phyloP scores from a whole-genome alignment of 1,140 invertebrate species.

The Leptonema lineaticorne region DNA sequence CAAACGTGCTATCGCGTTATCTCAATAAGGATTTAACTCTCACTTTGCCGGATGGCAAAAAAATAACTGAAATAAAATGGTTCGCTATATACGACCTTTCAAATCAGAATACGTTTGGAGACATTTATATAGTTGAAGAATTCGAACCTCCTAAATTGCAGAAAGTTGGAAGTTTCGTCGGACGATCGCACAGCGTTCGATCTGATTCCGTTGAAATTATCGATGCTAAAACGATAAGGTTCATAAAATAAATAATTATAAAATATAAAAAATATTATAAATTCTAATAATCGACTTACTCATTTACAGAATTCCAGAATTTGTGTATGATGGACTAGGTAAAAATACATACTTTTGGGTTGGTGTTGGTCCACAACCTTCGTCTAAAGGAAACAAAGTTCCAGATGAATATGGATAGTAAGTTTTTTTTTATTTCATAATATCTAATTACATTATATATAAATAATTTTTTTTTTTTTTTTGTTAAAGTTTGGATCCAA shows the following conservation, averaged over 20 bases:
- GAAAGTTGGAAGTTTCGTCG: slow-evolving; percentile 68
- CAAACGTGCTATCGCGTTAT: slow-evolving; percentile 83
- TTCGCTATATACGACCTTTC: slow-evolving; percentile 85
- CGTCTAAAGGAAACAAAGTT: slow-evolving; percentile 75
- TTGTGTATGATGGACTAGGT: slow-evolving; percentile 76
- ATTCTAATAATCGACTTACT: neutral
- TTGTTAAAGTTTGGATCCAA: slow-evolving; percentile 65
- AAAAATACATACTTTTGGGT: slow-evolving; percentile 84
- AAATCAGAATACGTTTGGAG: slow-evolving; percentile 84
- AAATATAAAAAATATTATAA: neutral
- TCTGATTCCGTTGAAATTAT: slow-evolving; percentile 75
- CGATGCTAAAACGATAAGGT: slow-evolving; percentile 77
- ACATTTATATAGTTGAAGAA: slow-evolving; percentile 87
- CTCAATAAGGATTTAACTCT: slow-evolving; percentile 85
- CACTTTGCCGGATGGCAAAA: slow-evolving; percentile 81
- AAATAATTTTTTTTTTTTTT: neutral
- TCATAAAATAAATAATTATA: neutral
- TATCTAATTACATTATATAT: neutral
- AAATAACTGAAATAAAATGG: slow-evolving; percentile 87
- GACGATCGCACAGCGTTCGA: slow-evolving; percentile 66
- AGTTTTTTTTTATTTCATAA: slow-evolving; percentile 52
- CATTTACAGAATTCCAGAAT: slow-evolving; percentile 62
- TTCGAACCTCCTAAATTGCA: slow-evolving; percentile 84
- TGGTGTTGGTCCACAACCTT: slow-evolving; percentile 83
- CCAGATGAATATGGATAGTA: slow-evolving; percentile 92